Evolutionary conservation across 1,140 invertebrate species (phyloP).

Genomic region (Apocrypta bakeri): DNA sequence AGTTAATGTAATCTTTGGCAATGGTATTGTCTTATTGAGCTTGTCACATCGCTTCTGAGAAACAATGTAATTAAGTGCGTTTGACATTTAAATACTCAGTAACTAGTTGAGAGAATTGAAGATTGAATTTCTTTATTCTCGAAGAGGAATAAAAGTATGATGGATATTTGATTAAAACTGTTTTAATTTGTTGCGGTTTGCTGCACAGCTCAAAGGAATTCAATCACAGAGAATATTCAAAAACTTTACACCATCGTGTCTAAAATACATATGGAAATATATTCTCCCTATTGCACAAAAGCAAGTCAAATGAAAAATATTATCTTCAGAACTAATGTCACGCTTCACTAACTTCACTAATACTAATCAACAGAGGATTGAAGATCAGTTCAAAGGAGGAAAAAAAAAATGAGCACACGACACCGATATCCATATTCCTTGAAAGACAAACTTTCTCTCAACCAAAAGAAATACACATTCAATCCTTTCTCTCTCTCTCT

Average conservation of each 20-base stretch:
- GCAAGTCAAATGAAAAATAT: background rate
- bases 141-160: too few species aligned
- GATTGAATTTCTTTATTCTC: background rate
- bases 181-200: background rate
- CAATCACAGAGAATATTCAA: background rate
- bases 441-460: conserved; percentile 48
- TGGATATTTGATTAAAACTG: background rate
- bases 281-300: too few species aligned
- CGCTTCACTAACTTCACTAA: background rate
- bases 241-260: background rate
- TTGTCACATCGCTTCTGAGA: background rate
- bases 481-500: conserved; percentile 24
- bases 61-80: background rate
- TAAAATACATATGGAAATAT: background rate
- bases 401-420: conserved; percentile 46
- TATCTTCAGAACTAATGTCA: background rate
- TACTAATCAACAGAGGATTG: conserved; percentile 28
- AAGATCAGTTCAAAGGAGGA: background rate
- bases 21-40: conserved; percentile 29
- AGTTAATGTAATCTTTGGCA: conserved; percentile 1
- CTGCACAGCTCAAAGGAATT: background rate
- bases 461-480: conserved; percentile 19
- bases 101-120: background rate
- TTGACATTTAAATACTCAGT: background rate
- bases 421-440: conserved; percentile 40